Base-by-base conservation (phyloP, 2,113 vertebrate species). In the Nycticebus coucang region DNA sequence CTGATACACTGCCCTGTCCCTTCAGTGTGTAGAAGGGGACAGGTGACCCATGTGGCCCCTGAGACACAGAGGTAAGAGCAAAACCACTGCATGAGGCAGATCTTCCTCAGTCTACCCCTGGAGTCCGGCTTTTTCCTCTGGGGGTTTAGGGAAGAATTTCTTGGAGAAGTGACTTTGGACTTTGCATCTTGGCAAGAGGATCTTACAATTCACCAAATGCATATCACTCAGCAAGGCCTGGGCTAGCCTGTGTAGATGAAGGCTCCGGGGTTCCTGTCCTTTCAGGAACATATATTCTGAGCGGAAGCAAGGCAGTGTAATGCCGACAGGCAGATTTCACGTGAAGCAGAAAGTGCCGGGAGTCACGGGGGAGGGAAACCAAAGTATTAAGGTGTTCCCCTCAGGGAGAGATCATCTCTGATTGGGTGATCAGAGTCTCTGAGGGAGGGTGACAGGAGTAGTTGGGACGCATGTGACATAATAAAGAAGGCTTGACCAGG, bases 61-160 rank as follows among this genome's bases (percentile, higher is more conserved):
- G 66, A 84, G 79, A 45, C 64, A 85, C 9, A 77, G 30, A 91
- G 24, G 62, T 3, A 8, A 12, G n/a, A 33, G 3, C 28, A 12
- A 37, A 14, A 21, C 0, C 0, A 0, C 15, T 8, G 37, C 10
- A 87, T 12, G 21, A 80, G 33, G 45, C 35, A 87, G 30, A 21
- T 5, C n/a, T 14, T 55, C 17, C n/a, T 30, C 0, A 55, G 30
- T 50, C 21, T 13, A 21, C 37, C 45, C 0, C 2, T 45, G 71
- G 57, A 78, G 11, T 59, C 18, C 8, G 69, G 33, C 66, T 84
- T 55, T 2, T 72, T 75, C 71, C 28, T 19, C 8, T 14, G 41
- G 8, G 57, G 35, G 15, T 71, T 91, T 83, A 80, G 69, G 19
- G 89, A 96, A 60, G 22, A 89, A 53, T 26, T 41, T 81, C 21